These are phyloP conservation scores for Lates calcarifer DNA, from an alignment of 2,113 vertebrate genomes.

Conservation along the genomic window DNA sequence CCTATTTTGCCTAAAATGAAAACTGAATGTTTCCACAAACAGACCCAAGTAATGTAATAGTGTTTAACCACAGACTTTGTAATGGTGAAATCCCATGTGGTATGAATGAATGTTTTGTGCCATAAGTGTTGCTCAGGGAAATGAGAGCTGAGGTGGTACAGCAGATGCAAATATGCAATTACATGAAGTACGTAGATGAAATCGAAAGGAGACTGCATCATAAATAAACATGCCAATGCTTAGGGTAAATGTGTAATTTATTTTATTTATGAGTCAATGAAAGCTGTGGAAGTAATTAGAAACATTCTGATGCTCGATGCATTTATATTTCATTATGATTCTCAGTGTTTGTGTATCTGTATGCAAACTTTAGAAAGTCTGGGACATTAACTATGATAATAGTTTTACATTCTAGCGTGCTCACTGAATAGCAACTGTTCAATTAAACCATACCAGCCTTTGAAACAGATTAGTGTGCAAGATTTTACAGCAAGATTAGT, in stretches of 20 bases:
- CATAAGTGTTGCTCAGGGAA: conserved; percentile 68
- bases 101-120: conserved; percentile 61
- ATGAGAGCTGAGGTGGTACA: conserved; percentile 39
- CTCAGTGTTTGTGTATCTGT: conserved; percentile 48
- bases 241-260: conserved; percentile 72
- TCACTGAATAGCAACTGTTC: conserved; percentile 38
- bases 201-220: conserved; percentile 68
- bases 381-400: conserved; percentile 49
- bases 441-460: conserved; percentile 22
- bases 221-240: conserved; percentile 77
- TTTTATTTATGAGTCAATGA: conserved; percentile 76
- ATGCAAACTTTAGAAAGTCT: conserved; percentile 52
- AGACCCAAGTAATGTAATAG: conserved; percentile 35
- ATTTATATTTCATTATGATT: conserved; percentile 68
- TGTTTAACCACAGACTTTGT: conserved; percentile 50
- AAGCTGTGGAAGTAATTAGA: conserved; percentile 76
- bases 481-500: background rate
- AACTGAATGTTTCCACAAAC: conserved; percentile 52
- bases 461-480: conserved; percentile 1
- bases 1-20: conserved; percentile 54
- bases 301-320: conserved; percentile 60
- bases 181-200: conserved; percentile 71
- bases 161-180: conserved; percentile 76
- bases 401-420: conserved; percentile 36
- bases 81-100: conserved; percentile 56